A percentile compares a stretch with the other conserved stretches of the same genome.
Evolutionary conservation across 92 coral and sea anemone genomes (phyloP).

Genomic region (Siderastrea radians): DNA sequence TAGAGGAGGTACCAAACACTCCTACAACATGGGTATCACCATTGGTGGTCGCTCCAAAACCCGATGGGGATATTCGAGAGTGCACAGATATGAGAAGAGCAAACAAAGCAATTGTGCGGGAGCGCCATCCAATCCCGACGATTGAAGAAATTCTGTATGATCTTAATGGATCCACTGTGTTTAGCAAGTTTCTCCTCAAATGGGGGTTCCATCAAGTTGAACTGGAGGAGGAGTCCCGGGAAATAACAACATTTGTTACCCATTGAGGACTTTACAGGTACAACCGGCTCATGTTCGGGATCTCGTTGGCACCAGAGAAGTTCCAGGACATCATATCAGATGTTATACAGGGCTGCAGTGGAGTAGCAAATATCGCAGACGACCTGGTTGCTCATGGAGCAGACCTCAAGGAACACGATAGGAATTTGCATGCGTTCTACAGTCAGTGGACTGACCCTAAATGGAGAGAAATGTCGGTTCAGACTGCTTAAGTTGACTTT

Average conservation of each 20-base stretch:
- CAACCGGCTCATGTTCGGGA: constrained; percentile 63
- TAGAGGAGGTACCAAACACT: constrained; percentile 52
- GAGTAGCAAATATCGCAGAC: constrained; percentile 72
- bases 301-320: constrained; percentile 69
- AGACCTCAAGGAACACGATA: constrained; percentile 52
- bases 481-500: constrained; percentile 56
- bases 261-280: constrained; percentile 51
- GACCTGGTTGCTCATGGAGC: constrained; percentile 58
- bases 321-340: constrained; percentile 65
- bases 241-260: constrained; percentile 62
- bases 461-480: constrained; percentile 63
- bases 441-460: constrained; percentile 52
- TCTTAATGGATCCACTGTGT: constrained; percentile 48
- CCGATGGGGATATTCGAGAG: constrained; percentile 51
- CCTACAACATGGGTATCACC: constrained; percentile 77
- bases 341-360: constrained; percentile 61
- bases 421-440: constrained; percentile 52
- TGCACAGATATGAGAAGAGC: constrained; percentile 62
- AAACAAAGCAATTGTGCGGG: constrained; percentile 56
- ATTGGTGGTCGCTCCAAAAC: constrained; percentile 43
- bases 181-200: constrained; percentile 53
- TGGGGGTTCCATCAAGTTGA: constrained; percentile 64
- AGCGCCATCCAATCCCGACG: constrained; percentile 57
- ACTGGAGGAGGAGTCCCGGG: constrained; percentile 49
- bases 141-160: constrained; percentile 57